A percentile compares a stretch with the other conserved stretches of the same genome.
Evolutionary conservation across 53 echinoderm and acorn worm species (phyloP).

Genomic region (Antedon mediterranea): DNA sequence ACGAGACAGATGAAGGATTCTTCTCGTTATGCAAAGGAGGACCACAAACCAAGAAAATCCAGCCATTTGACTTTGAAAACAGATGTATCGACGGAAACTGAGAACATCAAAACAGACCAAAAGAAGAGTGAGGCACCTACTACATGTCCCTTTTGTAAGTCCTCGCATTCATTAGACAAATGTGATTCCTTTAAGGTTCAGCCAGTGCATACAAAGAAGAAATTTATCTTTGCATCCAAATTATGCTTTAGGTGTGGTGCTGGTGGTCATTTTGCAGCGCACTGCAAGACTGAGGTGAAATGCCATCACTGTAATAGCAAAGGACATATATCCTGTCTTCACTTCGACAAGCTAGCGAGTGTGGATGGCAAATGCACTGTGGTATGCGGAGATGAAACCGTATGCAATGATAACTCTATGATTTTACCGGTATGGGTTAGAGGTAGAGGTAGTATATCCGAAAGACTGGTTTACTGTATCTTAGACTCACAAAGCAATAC

Average conservation of each 20-base stretch:
- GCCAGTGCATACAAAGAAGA: too few species aligned
- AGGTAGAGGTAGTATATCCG: background rate
- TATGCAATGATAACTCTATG: constrained; percentile 16
- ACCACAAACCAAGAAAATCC: background rate
- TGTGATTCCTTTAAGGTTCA: too few species aligned
- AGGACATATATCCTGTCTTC: background rate
- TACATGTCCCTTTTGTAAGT: background rate
- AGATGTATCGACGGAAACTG: background rate
- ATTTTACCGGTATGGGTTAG: constrained; percentile 23
- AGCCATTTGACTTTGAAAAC: background rate
- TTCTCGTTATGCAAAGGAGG: background rate
- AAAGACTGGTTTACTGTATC: constrained; percentile 15
- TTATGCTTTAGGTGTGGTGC: too few species aligned
- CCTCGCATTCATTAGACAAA: background rate
- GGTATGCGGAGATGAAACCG: background rate
- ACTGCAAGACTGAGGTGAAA: background rate
- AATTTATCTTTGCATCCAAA: too few species aligned
- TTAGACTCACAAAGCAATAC: constrained; percentile 22
- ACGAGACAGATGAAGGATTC: background rate
- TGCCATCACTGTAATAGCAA: background rate
- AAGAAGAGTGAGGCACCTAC: background rate
- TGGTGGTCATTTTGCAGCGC: too few species aligned
- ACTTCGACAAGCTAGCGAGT: background rate
- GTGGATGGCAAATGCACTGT: background rate
- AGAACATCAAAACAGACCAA: background rate